Conservation (phyloP, 2,797 vertebrate species). For the Erithacus rubecula region DNA sequence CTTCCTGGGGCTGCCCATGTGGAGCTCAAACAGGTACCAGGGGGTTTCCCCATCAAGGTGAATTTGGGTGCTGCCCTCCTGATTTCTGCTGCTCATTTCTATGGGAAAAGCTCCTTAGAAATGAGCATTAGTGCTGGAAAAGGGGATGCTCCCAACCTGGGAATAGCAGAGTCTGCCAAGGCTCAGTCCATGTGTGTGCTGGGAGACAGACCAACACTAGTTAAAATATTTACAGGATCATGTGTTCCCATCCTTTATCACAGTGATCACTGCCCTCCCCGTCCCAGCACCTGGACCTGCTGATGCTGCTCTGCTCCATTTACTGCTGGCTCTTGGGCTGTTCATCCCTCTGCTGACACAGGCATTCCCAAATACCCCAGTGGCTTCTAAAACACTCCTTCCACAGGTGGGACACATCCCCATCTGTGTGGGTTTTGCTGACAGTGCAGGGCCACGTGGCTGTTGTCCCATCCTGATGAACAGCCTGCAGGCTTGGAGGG, state of each 20-base stretch:
- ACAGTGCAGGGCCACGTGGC: background rate
- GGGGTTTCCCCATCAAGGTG: background rate
- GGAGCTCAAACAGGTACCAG: accelerated
- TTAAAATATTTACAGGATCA: background rate
- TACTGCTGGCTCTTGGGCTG: background rate
- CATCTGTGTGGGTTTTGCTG: background rate
- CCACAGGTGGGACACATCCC: background rate
- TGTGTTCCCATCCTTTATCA: background rate
- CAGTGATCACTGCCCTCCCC: background rate
- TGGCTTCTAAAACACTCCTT: background rate
- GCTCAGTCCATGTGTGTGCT: background rate
- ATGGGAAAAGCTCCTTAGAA: background rate
- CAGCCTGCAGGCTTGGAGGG: background rate
- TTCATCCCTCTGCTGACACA: background rate
- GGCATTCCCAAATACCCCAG: background rate
- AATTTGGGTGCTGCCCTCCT: background rate
- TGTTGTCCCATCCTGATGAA: background rate
- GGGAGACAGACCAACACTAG: background rate
- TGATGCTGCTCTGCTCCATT: background rate
- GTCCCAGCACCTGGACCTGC: background rate
- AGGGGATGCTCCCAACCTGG: background rate
- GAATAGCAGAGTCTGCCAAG: background rate
- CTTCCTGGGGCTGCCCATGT: background rate
- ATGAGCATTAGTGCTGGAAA: background rate
- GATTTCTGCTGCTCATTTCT: background rate